A percentile compares a stretch with the other conserved stretches of the same genome.
phyloP scores from a whole-genome alignment of 2,797 vertebrate genomes.

The Hephaestus fuliginosus region DNA sequence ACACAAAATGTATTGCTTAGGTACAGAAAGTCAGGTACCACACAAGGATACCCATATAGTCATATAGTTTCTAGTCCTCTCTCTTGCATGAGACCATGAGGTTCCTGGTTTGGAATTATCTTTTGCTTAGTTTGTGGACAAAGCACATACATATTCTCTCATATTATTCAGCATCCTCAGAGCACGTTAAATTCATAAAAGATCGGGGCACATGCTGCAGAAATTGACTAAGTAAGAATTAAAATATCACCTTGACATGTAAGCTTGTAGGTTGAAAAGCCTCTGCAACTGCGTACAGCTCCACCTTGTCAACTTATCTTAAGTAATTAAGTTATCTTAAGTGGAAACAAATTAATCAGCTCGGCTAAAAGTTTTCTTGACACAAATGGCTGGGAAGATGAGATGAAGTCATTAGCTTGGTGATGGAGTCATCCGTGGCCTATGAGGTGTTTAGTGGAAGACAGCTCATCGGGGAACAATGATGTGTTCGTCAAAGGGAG shows the following conservation, averaged over 20 bases:
- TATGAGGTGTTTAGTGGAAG: slow-evolving; percentile 67
- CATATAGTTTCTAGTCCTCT: neutral
- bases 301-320: slow-evolving; percentile 23
- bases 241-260: slow-evolving; percentile 22
- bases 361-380: slow-evolving; percentile 51
- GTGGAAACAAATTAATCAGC: slow-evolving; percentile 58
- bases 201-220: neutral
- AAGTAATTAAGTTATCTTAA: slow-evolving; percentile 52
- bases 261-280: slow-evolving; percentile 1
- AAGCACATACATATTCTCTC: no score
- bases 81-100: neutral
- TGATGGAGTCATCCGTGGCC: slow-evolving; percentile 64
- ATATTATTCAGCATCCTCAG: neutral
- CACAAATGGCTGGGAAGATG: slow-evolving; percentile 59
- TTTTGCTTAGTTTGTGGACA: neutral
- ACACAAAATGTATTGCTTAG: neutral
- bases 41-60: neutral
- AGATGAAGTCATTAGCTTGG: slow-evolving; percentile 63
- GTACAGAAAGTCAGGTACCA: neutral
- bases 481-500: slow-evolving; percentile 63
- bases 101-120: neutral
- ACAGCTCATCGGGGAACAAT: slow-evolving; percentile 73
- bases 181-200: neutral
- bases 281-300: slow-evolving; percentile 17
- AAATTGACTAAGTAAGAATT: neutral